A percentile compares a stretch with the other conserved stretches of the same genome.
Evolutionary conservation across 2,888 invertebrate genomes (phyloP).

Genomic region (Coecobrya sp.): DNA sequence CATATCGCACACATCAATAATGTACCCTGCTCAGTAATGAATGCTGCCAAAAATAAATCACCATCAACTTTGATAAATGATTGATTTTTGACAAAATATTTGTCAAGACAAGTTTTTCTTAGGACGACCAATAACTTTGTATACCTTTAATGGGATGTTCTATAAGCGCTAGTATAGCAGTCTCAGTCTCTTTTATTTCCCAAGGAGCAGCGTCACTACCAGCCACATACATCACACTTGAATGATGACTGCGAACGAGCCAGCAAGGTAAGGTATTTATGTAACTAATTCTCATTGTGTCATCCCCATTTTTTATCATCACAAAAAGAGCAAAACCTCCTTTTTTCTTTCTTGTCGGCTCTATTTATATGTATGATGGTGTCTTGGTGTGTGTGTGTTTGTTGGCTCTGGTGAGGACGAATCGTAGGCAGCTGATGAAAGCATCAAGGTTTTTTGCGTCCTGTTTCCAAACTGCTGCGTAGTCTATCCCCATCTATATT

Average conservation of each 20-base stretch:
- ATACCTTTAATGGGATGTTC: not conserved
- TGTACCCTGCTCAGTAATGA: slow-evolving; percentile 29
- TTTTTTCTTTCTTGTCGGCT: not conserved
- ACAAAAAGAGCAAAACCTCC: slow-evolving; percentile 28
- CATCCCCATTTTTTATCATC: slow-evolving; percentile 75
- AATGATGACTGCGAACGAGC: slow-evolving; percentile 58
- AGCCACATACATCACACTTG: slow-evolving; percentile 57
- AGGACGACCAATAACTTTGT: not conserved
- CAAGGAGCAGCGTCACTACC: slow-evolving; percentile 38
- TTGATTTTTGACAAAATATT: slow-evolving; percentile 79
- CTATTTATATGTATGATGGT: not conserved
- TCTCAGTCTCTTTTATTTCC: not conserved
- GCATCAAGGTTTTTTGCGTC: slow-evolving; percentile 48
- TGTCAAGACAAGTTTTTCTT: slow-evolving; percentile 67
- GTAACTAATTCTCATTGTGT: slow-evolving; percentile 78
- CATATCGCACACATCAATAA: slow-evolving; percentile 3
- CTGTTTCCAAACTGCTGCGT: slow-evolving; percentile 45
- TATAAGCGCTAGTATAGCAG: not conserved
- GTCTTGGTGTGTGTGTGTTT: not conserved
- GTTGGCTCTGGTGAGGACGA: slow-evolving; percentile 5
- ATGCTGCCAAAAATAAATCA: slow-evolving; percentile 57
- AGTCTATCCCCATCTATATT: slow-evolving; percentile 3
- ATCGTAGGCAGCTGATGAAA: slow-evolving; percentile 36
- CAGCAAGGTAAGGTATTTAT: slow-evolving; percentile 62
- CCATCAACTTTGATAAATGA: slow-evolving; percentile 76